Base-by-base conservation (phyloP, 2,888 invertebrate genomes). In the Hesperia comma region DNA sequence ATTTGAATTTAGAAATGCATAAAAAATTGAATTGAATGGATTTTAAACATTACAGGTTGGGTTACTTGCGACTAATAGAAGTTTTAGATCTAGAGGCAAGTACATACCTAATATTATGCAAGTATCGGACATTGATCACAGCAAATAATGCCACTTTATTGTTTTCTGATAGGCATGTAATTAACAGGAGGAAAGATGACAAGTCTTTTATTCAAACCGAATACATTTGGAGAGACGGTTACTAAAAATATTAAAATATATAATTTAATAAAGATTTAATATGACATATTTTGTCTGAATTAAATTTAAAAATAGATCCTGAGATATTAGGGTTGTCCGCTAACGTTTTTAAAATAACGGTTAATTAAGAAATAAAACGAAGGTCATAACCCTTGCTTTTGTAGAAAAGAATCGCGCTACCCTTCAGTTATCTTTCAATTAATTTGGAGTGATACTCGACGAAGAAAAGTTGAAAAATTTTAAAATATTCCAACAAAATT, bases 351-450 rank as follows among this genome's bases (percentile, higher is more conserved):
- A 49, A 56, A 40, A 56, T 61, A 61, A 67, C 55, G 61, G 61
- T 67, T 69, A 87, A 87, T 83, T 80, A 79, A 85, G 26, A 88
- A 82, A 81, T 85, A 87, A 88, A 88, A 87, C 70, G 71, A 76
- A 79, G 76, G 79, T 79, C 77, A 74, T 74, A 77, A 81, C 89
- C 87, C 83, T 86, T 86, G 83, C 81, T 87, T 86, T 87, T 83
- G 83, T 82, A 79, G 76, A 76, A 83, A 84, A 81, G 80, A 79
- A 82, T 78, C 78, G 76, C 77, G 78, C 77, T 54, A 60, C 74
- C 75, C 68, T 71, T 66, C 70, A 84, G 91, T 91, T 91, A 85
- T 91, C 87, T 91, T 92, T 91, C 83, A 83, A 92, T 91, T 90
- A 89, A 82, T 73, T 79, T 80, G 68, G 77, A 84, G 83, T 80